A percentile compares a stretch with the other conserved stretches of the same genome.
These are phyloP conservation scores for Agrypnia vestita DNA, from an alignment of 1,140 invertebrate genomes.

Conservation along the genomic window DNA sequence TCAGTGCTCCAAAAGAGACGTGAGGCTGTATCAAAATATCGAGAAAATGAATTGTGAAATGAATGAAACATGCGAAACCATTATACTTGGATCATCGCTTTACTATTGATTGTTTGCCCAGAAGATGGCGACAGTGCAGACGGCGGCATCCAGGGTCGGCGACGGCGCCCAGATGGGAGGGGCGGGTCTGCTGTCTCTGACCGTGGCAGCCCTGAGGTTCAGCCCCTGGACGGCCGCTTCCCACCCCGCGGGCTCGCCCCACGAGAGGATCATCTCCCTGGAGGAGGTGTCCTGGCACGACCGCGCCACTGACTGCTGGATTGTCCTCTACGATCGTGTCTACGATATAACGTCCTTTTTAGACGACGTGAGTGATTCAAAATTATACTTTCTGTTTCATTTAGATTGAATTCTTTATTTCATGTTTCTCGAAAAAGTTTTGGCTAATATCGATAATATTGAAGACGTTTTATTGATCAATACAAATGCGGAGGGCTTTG, in stretches of 20 bases:
- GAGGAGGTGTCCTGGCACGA: constrained; percentile 81
- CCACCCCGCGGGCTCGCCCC: constrained; percentile 67
- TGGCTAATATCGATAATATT: no score
- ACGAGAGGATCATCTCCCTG: constrained; percentile 72
- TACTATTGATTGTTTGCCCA: no score
- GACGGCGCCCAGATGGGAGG: not conserved
- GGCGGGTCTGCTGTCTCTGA: constrained; percentile 64
- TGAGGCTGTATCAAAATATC: no score
- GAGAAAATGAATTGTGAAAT: no score
- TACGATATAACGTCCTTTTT: constrained; percentile 84
- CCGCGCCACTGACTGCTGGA: constrained; percentile 78
- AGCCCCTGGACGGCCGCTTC: constrained; percentile 65
- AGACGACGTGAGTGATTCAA: constrained; percentile 71
- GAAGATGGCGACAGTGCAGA: constrained; percentile 65
- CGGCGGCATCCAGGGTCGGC: constrained; percentile 60
- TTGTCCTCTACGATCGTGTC: constrained; percentile 83
- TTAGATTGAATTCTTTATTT: not conserved
- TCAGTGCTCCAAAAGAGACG: no score
- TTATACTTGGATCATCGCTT: no score
- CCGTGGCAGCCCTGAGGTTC: constrained; percentile 69
- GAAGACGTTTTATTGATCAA: no score
- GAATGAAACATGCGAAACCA: no score
- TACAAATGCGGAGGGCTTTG: no score
- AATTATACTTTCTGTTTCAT: constrained; percentile 6
- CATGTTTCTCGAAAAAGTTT: no score